A percentile compares a stretch with the other conserved stretches of the same genome.
Evolutionary conservation across 2,888 invertebrate genomes (phyloP).

Genomic region (Synanthedon myopaeformis): DNA sequence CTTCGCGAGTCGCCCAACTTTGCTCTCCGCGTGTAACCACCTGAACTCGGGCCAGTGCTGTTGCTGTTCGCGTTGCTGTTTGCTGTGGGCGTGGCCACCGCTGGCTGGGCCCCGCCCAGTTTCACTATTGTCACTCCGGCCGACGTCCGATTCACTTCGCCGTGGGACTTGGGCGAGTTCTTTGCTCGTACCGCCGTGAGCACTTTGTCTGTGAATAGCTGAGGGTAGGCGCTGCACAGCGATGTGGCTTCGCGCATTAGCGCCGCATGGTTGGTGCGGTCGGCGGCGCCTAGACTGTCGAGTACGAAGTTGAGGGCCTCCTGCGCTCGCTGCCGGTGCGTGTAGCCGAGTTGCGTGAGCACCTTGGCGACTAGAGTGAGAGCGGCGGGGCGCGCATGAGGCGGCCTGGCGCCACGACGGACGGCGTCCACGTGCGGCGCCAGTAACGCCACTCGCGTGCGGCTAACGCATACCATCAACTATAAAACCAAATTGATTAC

Average conservation of each 20-base stretch:
- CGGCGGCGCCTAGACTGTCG: constrained; percentile 78
- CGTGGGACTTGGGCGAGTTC: constrained; percentile 49
- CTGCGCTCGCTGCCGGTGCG: constrained; percentile 79
- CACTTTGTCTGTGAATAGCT: constrained; percentile 83
- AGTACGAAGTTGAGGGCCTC: constrained; percentile 86
- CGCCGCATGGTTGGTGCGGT: constrained; percentile 79
- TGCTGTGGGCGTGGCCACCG: constrained; percentile 8
- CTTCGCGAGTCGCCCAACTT: constrained; percentile 82
- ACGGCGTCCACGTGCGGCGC: constrained; percentile 78
- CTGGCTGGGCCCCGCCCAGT: constrained; percentile 59
- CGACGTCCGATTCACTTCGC: constrained; percentile 78
- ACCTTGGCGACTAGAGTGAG: constrained; percentile 77
- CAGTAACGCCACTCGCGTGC: constrained; percentile 76
- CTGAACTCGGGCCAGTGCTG: constrained; percentile 6
- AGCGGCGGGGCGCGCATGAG: constrained; percentile 74
- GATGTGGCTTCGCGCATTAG: constrained; percentile 84
- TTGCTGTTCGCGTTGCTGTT: constrained; percentile 17
- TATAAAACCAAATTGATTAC: constrained; percentile 9
- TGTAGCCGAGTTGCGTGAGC: constrained; percentile 78
- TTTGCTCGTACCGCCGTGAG: constrained; percentile 79
- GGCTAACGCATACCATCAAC: constrained; percentile 81
- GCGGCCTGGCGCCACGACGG: constrained; percentile 67
- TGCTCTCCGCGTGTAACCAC: constrained; percentile 71
- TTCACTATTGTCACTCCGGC: constrained; percentile 85
- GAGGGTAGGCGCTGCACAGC: constrained; percentile 83